Base-by-base conservation (phyloP, 2,888 invertebrate species). In the Sarcophaga carnaria region DNA sequence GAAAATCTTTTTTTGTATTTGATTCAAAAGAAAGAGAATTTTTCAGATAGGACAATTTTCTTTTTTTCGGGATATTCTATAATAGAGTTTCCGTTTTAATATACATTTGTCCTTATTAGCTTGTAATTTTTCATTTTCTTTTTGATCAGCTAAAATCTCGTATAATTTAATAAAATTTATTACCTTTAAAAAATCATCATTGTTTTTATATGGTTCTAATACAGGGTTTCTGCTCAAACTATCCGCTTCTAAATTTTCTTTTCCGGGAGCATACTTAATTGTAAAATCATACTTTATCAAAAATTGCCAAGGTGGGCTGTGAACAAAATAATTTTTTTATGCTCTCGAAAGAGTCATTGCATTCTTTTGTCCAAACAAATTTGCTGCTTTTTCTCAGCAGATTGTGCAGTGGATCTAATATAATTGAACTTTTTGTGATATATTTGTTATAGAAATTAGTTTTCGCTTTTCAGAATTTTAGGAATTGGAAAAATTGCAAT, bases 371-470 rank as follows among this genome's bases (percentile, higher is more conserved):
- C 87, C 88, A 87, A 64, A 83, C 69, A 49, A 87, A 87, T 70
- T 83, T 81, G 76, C 70, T 60, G 14, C 71, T 66, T 86, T 88
- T 85, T 47, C 77, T 83, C 22, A 88, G 63, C 78, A 88, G 70
- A 49, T 88, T 85, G 75, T 85, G 88, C 2, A 88, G 70, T 60
- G 87, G 84, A 20, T 88, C 88, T 47, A 88, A 59, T 27, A 84
- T 87, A 71, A 86, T 88, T 70, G 4, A 67, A 74, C 54, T 88
- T 14, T 88, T 80, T 76, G 45, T 79, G 72, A 88, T 76, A 22
- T 87, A 87, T 80, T 88, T 59, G 77, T 88, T 69, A 59, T 89
- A 87, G 76, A 86, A 85, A 79, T 86, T 82, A 12, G 84, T 88
- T 82, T 87, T 87, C 66, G 67, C 85, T 83, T 80, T 87, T 81